Conservation (phyloP, 1,140 invertebrate genomes). For the Mercenaria mercenaria region DNA sequence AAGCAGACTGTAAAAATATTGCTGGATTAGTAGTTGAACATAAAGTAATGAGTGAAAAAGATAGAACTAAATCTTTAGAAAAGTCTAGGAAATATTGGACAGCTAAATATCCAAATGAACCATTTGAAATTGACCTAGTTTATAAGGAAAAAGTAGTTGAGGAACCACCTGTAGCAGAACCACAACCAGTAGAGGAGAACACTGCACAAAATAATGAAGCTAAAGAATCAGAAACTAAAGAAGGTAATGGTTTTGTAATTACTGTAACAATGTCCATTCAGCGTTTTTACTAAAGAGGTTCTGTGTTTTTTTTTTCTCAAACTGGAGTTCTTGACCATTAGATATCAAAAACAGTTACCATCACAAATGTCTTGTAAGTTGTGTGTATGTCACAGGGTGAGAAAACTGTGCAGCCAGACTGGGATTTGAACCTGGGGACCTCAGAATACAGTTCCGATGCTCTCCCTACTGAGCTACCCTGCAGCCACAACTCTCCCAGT, state of each 20-base stretch:
- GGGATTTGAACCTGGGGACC: too few species aligned
- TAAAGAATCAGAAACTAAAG: not conserved
- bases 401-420: too few species aligned
- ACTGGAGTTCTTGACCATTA: too few species aligned
- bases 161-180: not conserved
- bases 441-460: too few species aligned
- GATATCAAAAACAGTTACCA: too few species aligned
- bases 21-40: constrained; percentile 85
- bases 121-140: constrained; percentile 76
- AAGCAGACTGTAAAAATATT: constrained; percentile 84
- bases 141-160: constrained; percentile 53
- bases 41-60: constrained; percentile 80
- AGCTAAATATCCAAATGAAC: constrained; percentile 74
- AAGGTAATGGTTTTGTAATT: not conserved
- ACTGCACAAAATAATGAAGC: constrained; percentile 1
- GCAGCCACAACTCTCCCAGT: too few species aligned
- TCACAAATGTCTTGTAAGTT: too few species aligned
- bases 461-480: too few species aligned
- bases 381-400: too few species aligned
- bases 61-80: constrained; percentile 72
- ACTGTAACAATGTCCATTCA: too few species aligned
- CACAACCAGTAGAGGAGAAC: not conserved
- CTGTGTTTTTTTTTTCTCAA: too few species aligned
- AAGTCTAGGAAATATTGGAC: constrained; percentile 74
- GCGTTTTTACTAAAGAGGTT: too few species aligned